A percentile compares a stretch with the other conserved stretches of the same genome.
phyloP scores from a whole-genome alignment of 2,113 vertebrate genomes.

The Lagenorhynchus albirostris region DNA sequence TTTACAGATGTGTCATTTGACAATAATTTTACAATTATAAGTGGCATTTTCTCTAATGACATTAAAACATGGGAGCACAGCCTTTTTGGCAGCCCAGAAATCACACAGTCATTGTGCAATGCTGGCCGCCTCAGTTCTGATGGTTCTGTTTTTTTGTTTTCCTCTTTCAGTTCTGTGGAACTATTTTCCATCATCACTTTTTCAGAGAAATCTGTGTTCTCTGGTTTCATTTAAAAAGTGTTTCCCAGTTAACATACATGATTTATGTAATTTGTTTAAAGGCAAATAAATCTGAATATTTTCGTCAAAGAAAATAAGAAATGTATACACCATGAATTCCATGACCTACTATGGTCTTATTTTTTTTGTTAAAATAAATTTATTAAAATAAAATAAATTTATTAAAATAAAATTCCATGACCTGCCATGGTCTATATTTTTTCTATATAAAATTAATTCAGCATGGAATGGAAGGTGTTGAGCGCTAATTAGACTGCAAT shows the following conservation, averaged over 20 bases:
- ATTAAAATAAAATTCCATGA: neutral
- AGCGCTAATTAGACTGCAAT: neutral
- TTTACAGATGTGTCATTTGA: neutral
- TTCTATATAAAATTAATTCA: neutral
- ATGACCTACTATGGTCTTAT: neutral
- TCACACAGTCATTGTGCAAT: rapidly evolving
- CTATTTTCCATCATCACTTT: neutral
- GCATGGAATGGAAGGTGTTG: neutral
- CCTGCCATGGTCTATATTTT: neutral
- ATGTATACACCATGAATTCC: neutral
- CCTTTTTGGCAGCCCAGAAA: neutral
- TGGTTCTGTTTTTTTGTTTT: neutral
- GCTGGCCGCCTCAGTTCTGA: neutral
- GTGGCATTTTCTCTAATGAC: neutral
- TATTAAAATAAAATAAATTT: no score
- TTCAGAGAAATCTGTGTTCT: neutral
- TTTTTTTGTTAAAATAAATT: neutral
- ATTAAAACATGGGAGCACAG: neutral
- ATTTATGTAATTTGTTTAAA: neutral
- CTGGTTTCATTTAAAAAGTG: neutral
- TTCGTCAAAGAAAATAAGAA: neutral
- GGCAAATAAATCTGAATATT: neutral
- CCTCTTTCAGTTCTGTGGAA: neutral
- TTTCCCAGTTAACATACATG: neutral
- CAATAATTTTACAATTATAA: neutral